These are phyloP conservation scores for Dasyprocta punctata DNA, from an alignment of 2,113 vertebrate genomes.

Conservation along the genomic window DNA sequence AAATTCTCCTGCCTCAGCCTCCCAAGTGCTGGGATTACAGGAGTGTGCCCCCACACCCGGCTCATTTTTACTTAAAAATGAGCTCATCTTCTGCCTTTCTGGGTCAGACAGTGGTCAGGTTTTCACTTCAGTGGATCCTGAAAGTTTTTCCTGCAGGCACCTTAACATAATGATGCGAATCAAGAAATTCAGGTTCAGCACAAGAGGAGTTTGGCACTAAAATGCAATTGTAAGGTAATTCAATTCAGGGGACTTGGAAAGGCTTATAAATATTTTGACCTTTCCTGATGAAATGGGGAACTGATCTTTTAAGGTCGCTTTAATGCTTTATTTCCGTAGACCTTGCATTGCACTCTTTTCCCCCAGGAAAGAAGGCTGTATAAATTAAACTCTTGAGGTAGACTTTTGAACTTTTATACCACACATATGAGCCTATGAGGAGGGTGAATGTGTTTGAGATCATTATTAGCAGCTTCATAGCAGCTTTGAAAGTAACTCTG, in stretches of 20 bases:
- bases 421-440: background rate
- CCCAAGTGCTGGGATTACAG: too few species aligned
- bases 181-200: slow-evolving; percentile 10
- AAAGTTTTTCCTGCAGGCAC: background rate
- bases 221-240: background rate
- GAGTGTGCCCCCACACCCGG: too few species aligned
- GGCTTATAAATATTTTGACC: slow-evolving; percentile 16
- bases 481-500: background rate
- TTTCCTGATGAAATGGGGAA: background rate
- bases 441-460: background rate
- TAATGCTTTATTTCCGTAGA: slow-evolving; percentile 9
- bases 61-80: slow-evolving; percentile 32
- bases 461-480: background rate
- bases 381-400: slow-evolving; percentile 12
- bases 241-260: background rate
- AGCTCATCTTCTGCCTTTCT: background rate
- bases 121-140: background rate
- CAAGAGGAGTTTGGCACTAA: background rate
- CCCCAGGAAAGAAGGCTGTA: background rate
- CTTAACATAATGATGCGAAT: background rate
- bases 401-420: slow-evolving; percentile 1
- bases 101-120: background rate
- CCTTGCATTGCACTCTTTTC: background rate
- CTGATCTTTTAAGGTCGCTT: background rate
- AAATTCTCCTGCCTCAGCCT: too few species aligned